Conservation (phyloP, 2,113 vertebrate genomes). For the Cyanoderma ruficeps region DNA sequence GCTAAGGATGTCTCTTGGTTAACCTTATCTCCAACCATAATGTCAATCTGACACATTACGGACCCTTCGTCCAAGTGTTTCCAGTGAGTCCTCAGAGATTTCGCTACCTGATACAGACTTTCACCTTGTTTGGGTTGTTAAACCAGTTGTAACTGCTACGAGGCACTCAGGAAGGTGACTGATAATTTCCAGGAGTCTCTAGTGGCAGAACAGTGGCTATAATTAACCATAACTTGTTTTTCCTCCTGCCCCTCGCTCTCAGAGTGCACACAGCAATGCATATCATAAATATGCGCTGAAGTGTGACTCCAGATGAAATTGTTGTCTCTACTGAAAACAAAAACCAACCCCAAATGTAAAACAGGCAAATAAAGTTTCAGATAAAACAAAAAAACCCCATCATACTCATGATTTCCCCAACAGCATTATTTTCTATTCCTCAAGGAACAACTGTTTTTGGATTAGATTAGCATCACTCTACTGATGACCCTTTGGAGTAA, state of each 20-base stretch:
- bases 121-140: not conserved
- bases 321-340: not conserved
- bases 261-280: not conserved
- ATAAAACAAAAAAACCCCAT: not conserved
- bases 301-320: not conserved
- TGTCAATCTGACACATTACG: not conserved
- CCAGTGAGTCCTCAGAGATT: not conserved
- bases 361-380: not conserved
- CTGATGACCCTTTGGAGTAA: not conserved
- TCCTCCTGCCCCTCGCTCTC: not conserved
- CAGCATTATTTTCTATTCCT: not conserved
- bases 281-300: not conserved
- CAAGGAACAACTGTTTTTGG: not conserved
- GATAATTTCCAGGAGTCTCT: not conserved
- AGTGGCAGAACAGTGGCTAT: not conserved
- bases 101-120: not conserved
- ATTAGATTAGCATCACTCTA: not conserved
- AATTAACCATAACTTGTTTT: constrained; percentile 13
- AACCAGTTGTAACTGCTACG: not conserved
- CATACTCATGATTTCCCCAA: not conserved
- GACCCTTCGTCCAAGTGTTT: not conserved
- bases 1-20: not conserved
- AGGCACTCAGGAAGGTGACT: not conserved
- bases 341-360: not conserved
- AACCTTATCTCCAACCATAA: not conserved